Evolutionary conservation across 2,797 vertebrate species (phyloP).

Genomic region (Mus spretus): DNA sequence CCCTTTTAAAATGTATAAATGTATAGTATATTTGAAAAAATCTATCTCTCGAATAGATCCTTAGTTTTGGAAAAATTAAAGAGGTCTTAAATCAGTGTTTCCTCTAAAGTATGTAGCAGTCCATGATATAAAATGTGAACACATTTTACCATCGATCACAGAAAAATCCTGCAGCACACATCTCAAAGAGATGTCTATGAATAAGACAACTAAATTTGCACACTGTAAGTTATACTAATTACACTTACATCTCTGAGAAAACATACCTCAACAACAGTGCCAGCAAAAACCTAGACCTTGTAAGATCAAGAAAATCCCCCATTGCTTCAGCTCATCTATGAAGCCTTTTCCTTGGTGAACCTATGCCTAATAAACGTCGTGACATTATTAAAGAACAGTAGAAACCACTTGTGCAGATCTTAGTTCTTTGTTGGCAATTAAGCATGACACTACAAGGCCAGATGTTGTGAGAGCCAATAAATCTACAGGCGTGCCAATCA

Average conservation of each 20-base stretch:
- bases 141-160: constrained; percentile 1
- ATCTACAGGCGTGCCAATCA: constrained; percentile 24
- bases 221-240: constrained; percentile 9
- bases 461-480: not conserved
- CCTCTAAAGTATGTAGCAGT: not conserved
- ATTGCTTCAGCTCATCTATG: constrained; percentile 22
- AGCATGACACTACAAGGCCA: constrained; percentile 53
- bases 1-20: constrained; percentile 51
- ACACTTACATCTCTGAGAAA: constrained; percentile 6
- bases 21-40: constrained; percentile 41
- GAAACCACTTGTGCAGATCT: not conserved
- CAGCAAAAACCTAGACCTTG: constrained; percentile 52
- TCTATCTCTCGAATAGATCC: constrained; percentile 52
- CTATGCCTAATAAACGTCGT: constrained; percentile 3
- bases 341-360: constrained; percentile 50
- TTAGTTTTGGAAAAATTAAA: constrained; percentile 36
- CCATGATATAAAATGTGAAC: not conserved
- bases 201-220: not conserved
- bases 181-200: constrained; percentile 8
- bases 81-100: constrained; percentile 53
- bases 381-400: constrained; percentile 12
- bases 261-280: constrained; percentile 30
- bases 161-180: not conserved
- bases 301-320: constrained; percentile 37
- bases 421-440: not conserved